phyloP scores from a whole-genome alignment of 2,888 invertebrate species.

The Napeogenes sylphis region DNA sequence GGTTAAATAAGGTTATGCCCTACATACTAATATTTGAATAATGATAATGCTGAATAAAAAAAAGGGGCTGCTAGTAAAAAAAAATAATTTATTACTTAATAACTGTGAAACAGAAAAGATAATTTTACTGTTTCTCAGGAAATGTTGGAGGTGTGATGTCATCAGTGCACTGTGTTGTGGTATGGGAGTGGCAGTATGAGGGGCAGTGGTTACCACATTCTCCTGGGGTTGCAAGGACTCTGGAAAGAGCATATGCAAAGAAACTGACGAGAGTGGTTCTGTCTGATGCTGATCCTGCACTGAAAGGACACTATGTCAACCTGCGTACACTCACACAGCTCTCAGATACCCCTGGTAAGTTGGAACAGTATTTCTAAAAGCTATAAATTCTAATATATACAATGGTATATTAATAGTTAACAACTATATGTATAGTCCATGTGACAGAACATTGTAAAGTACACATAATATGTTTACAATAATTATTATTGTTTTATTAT shows the following conservation, averaged over 20 bases:
- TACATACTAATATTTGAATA: constrained; percentile 13
- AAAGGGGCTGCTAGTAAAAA: too few species aligned
- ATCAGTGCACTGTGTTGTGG: constrained; percentile 84
- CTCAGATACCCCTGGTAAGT: constrained; percentile 74
- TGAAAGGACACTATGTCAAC: constrained; percentile 88
- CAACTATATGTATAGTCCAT: too few species aligned
- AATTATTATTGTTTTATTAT: too few species aligned
- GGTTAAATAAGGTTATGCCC: too few species aligned
- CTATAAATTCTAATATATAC: too few species aligned
- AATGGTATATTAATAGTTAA: too few species aligned
- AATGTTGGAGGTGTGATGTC: constrained; percentile 59
- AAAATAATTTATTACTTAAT: too few species aligned
- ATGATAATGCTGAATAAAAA: constrained; percentile 12
- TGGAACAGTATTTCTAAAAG: too few species aligned
- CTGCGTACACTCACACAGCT: constrained; percentile 85
- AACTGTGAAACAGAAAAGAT: too few species aligned
- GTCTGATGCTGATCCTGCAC: constrained; percentile 90
- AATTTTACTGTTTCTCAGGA: constrained; percentile 8
- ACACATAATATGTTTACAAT: too few species aligned
- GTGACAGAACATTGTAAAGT: too few species aligned
- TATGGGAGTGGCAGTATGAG: constrained; percentile 87
- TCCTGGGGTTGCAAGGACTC: constrained; percentile 89
- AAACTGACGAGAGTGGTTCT: constrained; percentile 88
- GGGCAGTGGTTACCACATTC: constrained; percentile 90
- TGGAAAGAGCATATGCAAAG: constrained; percentile 90